phyloP scores from a whole-genome alignment of 2,113 vertebrate genomes.

The Andinoacara biseriatus region DNA sequence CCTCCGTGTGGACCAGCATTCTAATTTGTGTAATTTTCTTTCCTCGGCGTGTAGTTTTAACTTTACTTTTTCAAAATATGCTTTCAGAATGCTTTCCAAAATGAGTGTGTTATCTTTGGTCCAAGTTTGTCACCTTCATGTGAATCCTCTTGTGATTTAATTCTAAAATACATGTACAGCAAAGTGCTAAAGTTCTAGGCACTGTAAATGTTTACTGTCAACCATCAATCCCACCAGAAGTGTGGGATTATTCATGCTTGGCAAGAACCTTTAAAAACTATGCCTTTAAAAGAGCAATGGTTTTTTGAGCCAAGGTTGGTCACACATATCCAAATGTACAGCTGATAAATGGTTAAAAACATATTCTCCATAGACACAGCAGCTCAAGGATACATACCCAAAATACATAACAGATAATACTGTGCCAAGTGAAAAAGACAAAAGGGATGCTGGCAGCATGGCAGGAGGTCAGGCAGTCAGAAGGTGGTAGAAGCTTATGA shows the following conservation, averaged over 20 bases:
- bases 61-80: not conserved
- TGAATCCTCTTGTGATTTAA: not conserved
- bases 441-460: not conserved
- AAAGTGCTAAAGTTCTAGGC: rapidly evolving
- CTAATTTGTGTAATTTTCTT: conserved; percentile 28
- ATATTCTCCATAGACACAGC: not conserved
- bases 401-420: not conserved
- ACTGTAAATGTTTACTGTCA: not conserved
- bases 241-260: not conserved
- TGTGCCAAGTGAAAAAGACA: not conserved
- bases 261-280: not conserved
- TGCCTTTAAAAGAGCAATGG: not conserved
- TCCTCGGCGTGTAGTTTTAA: not conserved
- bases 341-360: conserved; percentile 20
- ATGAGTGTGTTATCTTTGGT: not conserved
- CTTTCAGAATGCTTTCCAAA: not conserved
- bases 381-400: conserved; percentile 1
- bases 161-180: not conserved
- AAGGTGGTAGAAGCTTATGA: not conserved
- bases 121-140: not conserved
- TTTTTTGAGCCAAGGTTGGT: not conserved
- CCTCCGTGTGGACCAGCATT: not conserved
- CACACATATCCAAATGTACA: not conserved
- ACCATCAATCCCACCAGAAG: not conserved
- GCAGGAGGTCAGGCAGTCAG: conserved; percentile 13